Evolutionary conservation across 2,888 invertebrate species (phyloP).

Genomic region (Dorcus hopei): DNA sequence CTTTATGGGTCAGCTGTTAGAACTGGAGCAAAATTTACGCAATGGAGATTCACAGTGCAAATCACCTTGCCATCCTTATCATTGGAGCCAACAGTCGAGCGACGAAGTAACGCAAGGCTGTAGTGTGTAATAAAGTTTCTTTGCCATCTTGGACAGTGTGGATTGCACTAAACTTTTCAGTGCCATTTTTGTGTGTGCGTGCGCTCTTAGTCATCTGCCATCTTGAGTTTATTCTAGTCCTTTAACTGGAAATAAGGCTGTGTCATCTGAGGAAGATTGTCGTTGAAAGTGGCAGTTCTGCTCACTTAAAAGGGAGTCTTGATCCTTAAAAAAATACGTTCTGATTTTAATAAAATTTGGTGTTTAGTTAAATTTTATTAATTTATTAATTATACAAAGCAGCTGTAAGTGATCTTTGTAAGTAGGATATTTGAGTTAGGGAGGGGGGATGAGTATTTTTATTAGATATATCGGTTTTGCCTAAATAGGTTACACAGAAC

Average conservation of each 20-base stretch:
- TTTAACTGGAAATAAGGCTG: conserved; percentile 46
- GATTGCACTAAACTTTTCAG: conserved; percentile 5
- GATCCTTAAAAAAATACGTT: conserved; percentile 11
- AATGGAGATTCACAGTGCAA: conserved; percentile 45
- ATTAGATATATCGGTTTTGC: conserved; percentile 13
- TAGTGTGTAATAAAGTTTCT: conserved; percentile 48
- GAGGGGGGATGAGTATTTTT: conserved; percentile 16
- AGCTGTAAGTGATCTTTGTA: conserved; percentile 17
- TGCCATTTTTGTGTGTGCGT: conserved; percentile 10
- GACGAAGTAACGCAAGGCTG: conserved; percentile 56
- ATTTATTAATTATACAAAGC: conserved; percentile 13
- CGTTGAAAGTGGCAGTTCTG: conserved; percentile 26
- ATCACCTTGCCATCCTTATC: conserved; percentile 50
- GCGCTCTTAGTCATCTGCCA: conserved; percentile 17
- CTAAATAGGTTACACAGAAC: conserved; percentile 9
- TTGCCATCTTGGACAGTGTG: conserved; percentile 1
- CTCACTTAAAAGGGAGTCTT: conserved; percentile 22
- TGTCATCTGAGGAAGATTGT: conserved; percentile 44
- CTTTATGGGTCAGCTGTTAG: conserved; percentile 87
- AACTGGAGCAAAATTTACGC: conserved; percentile 71
- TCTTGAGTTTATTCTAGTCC: conserved; percentile 35
- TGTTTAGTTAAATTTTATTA: conserved; percentile 5
- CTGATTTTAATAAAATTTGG: conserved; percentile 5
- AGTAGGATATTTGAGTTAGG: conserved; percentile 12
- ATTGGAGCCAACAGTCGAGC: conserved; percentile 53